Conservation (phyloP, 2,797 vertebrate genomes). For the Lophius americanus region DNA sequence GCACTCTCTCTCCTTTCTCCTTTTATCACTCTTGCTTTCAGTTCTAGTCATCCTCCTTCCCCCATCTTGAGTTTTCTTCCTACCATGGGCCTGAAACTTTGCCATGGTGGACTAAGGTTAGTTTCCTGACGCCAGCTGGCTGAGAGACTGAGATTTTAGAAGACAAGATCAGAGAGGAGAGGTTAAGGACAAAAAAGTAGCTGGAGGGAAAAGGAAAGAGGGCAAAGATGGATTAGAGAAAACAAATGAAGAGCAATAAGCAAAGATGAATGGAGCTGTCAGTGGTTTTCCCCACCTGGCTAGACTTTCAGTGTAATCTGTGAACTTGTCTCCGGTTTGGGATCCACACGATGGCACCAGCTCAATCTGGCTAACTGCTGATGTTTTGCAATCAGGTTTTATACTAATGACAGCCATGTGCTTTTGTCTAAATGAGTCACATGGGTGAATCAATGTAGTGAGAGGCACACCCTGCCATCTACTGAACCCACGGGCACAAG, state of each 20-base stretch:
- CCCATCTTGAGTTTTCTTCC: conserved; percentile 38
- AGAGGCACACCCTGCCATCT: conserved; percentile 72
- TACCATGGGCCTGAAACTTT: conserved; percentile 54
- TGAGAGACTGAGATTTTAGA: conserved; percentile 47
- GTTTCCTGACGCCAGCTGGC: conserved; percentile 60
- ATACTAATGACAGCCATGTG: conserved; percentile 64
- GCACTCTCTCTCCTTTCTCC: conserved; percentile 6
- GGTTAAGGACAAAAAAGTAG: conserved; percentile 51
- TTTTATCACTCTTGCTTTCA: conserved; percentile 35
- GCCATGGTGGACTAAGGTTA: conserved; percentile 58
- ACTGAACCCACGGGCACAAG: conserved; percentile 60
- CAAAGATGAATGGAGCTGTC: conserved; percentile 49
- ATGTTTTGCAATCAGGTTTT: conserved; percentile 73
- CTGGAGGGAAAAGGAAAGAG: conserved; percentile 25
- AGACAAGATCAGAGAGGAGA: conserved; percentile 54
- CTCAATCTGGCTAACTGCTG: conserved; percentile 53
- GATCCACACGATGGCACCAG: conserved; percentile 51
- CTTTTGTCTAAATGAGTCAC: conserved; percentile 71
- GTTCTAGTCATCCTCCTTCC: conserved; percentile 16
- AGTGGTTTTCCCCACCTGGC: conserved; percentile 19
- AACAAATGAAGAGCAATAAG: conserved; percentile 31
- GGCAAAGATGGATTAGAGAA: conserved; percentile 39
- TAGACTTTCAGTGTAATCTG: conserved; percentile 46
- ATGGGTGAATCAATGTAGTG: conserved; percentile 68
- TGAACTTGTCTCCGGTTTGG: conserved; percentile 41